Evolutionary conservation across 2,797 vertebrate species (phyloP), one percentile per base, ranked within the genome.

Genomic region (Cryptoblepharus egeriae): DNA sequence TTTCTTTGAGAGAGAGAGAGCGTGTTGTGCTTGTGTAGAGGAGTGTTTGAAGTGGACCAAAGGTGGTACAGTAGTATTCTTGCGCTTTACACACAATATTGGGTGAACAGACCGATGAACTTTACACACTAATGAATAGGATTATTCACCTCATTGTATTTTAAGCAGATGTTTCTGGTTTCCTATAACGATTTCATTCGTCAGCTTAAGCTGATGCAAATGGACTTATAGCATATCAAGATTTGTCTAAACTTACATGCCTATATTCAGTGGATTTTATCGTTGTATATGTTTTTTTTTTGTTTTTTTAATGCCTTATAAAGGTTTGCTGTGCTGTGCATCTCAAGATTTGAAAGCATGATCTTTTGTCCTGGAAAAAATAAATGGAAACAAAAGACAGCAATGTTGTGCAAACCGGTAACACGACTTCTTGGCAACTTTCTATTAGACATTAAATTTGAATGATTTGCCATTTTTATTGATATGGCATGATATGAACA

Each of bases 181-280:
- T 60, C 37, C 55, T 81, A 39, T 16, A 75, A 75, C n/a, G n/a
- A n/a, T n/a, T n/a, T n/a, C n/a, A n/a, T n/a, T n/a, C 30, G 73
- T 37, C 45, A 55, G 16, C 4, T 55, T 52, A 30, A 64, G 32
- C n/a, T 4, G 45, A 49, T 35, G 55, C 16, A 49, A 80, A 80
- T 16, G 24, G 32, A n/a, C 24, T 28, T 28, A 32, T 37, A 9
- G 37, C 69, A 80, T 16, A 69, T 60, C 37, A 60, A 61, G 55
- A 30, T 13, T 30, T 61, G 64, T n/a, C n/a, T n/a, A n/a, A n/a
- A n/a, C n/a, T n/a, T n/a, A n/a, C n/a, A n/a, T n/a, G n/a, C n/a
- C n/a, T n/a, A n/a, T n/a, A n/a, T n/a, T n/a, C n/a, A n/a, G n/a
- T n/a, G n/a, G n/a, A n/a, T n/a, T n/a, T n/a, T n/a, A n/a, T n/a